A percentile compares a stretch with the other conserved stretches of the same genome.
phyloP scores from a whole-genome alignment of 2,113 vertebrate species.

The Pandion haliaetus region DNA sequence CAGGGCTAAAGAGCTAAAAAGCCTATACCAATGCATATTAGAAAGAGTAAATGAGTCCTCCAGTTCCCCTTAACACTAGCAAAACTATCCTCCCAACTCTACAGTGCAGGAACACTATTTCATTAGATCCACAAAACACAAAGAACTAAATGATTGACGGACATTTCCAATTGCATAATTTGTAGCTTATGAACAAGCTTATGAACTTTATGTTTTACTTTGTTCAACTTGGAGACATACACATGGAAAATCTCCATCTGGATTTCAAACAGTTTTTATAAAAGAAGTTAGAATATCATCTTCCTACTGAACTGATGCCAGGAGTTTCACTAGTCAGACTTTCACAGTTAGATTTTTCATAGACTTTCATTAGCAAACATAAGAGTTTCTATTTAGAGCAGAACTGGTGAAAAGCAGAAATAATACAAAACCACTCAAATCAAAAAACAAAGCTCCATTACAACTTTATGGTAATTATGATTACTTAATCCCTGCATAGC shows the following conservation, averaged over 20 bases:
- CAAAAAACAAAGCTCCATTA: neutral
- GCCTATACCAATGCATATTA: neutral
- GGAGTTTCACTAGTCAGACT: neutral
- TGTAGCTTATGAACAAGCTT: neutral
- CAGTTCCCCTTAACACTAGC: neutral
- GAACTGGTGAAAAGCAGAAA: neutral
- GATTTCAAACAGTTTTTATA: neutral
- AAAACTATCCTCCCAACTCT: neutral
- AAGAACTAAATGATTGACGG: neutral
- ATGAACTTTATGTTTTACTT: neutral
- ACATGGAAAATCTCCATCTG: neutral
- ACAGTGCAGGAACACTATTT: neutral
- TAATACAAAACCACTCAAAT: neutral
- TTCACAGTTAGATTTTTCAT: neutral
- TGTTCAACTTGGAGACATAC: neutral
- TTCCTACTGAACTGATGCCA: neutral
- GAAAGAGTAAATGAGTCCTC: neutral
- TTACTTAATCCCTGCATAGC: neutral
- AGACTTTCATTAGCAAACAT: conserved; percentile 5
- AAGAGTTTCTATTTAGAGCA: conserved; percentile 2
- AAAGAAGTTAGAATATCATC: neutral
- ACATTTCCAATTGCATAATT: neutral
- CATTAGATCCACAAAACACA: neutral
- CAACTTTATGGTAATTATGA: neutral
- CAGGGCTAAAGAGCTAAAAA: neutral